Conservation (phyloP, 2,888 invertebrate species). For the Trichopria drosophilae region DNA sequence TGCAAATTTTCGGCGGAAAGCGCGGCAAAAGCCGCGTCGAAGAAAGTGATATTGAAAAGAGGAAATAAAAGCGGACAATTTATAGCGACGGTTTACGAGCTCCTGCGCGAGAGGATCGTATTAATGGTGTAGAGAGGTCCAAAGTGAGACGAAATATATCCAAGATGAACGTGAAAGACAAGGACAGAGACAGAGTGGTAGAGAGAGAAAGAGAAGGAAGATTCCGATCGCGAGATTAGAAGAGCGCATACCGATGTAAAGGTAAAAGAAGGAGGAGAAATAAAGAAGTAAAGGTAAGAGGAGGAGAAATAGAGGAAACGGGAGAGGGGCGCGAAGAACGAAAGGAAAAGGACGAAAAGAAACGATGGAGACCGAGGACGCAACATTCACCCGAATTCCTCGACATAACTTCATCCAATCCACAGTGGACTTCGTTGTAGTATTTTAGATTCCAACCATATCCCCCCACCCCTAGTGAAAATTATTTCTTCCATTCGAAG, state of each 20-base stretch:
- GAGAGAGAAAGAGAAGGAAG: slow-evolving; percentile 13
- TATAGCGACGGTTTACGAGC: slow-evolving; percentile 35
- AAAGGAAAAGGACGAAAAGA: slow-evolving; percentile 21
- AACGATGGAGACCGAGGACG: slow-evolving; percentile 29
- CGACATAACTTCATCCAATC: slow-evolving; percentile 38
- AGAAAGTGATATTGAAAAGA: no score
- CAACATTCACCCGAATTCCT: slow-evolving; percentile 36
- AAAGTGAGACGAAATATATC: background rate
- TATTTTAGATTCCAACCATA: no score
- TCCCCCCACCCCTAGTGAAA: no score
- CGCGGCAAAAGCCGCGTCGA: no score
- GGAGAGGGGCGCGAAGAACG: slow-evolving; percentile 6
- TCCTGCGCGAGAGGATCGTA: no score
- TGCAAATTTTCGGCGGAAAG: no score
- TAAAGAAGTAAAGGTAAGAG: slow-evolving; percentile 33
- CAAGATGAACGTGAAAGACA: background rate
- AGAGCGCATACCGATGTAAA: slow-evolving; percentile 7
- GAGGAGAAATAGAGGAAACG: slow-evolving; percentile 8
- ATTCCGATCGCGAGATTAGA: slow-evolving; percentile 34
- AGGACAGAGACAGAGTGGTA: background rate
- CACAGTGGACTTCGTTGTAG: no score
- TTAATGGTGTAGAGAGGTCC: no score
- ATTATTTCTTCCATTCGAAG: no score
- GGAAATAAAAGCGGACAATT: slow-evolving; percentile 33
- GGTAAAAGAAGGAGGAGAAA: slow-evolving; percentile 37